phyloP scores from a whole-genome alignment of 2,113 vertebrate genomes.

The Hucho hucho region DNA sequence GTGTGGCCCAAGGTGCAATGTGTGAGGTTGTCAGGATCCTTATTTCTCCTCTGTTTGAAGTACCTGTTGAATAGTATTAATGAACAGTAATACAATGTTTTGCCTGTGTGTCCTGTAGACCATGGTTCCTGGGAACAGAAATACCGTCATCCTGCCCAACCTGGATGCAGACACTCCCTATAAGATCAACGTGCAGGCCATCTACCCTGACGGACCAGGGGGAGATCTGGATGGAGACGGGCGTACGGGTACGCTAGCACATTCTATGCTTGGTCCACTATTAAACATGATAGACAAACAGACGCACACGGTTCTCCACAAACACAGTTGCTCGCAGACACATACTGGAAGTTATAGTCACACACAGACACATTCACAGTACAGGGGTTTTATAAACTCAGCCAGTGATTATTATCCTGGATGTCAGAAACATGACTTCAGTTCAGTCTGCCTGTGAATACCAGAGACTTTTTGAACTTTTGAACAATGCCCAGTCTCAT shows the following conservation, averaged over 20 bases:
- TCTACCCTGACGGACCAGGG: conserved; percentile 90
- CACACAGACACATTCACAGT: too few relatives aligned
- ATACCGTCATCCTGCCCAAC: conserved; percentile 86
- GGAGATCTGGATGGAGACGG: conserved; percentile 87
- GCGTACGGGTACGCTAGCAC: conserved; percentile 80
- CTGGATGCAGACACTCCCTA: conserved; percentile 91
- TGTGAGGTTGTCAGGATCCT: too few relatives aligned
- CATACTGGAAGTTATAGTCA: background rate
- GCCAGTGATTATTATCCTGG: conserved; percentile 1
- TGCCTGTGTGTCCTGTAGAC: conserved; percentile 68
- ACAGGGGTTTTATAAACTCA: background rate
- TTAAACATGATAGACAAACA: too few relatives aligned
- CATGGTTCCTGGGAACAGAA: conserved; percentile 90
- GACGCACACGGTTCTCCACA: background rate
- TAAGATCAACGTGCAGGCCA: conserved; percentile 87
- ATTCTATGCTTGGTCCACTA: too few relatives aligned
- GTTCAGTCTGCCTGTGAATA: conserved; percentile 30
- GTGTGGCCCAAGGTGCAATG: too few relatives aligned
- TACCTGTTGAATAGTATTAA: background rate
- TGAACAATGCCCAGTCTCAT: conserved; percentile 13
- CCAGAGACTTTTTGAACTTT: conserved; percentile 52
- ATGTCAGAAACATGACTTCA: conserved; percentile 18
- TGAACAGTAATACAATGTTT: background rate
- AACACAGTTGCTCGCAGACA: background rate
- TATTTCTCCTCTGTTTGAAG: too few relatives aligned